Base-by-base conservation (phyloP, 2,888 invertebrate genomes). In the Petrolisthes cinctipes region DNA sequence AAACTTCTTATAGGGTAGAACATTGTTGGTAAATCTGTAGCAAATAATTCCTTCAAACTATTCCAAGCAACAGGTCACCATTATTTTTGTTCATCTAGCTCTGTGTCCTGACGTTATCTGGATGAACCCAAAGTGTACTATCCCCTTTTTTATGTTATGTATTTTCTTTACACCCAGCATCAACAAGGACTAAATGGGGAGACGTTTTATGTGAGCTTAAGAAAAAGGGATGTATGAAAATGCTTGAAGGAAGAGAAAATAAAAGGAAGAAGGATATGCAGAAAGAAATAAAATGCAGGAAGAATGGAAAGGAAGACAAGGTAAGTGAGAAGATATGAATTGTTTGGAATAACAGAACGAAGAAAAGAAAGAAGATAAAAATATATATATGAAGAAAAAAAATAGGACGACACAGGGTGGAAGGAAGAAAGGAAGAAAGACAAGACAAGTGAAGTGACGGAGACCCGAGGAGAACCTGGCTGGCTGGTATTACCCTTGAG, bases 381-480 rank as follows among this genome's bases (percentile, higher is more conserved):
- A 61, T 11, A n/a, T 17, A 73, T 7, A 73, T 73, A n/a, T 7
- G 54, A n/a, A n/a, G 3, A 51, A 51, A 76, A 7, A 76, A 3
- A 37, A 37, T 11, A 76, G 14, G 37, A 73, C 11, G 23, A 73
- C 11, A 20, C 7, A 73, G 5, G 73, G 23, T 7, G 6, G 11
- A 78, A 78, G 4, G 6, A 78, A 54, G 7, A 76, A n/a, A 76
- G 76, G 76, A 37, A 20, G 37, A 14, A 20, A 80, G 79, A 78
- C n/a, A 54, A 51, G 79, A 78, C 1, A 51, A 51, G n/a, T 9
- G 73, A 73, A 76, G 11, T 7, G 73, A 73, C 2, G 73, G 20
- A 73, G 23, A 4, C 17, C 11, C 11, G 5, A 61, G 61, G 61
- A 61, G 3, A 17, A 61, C 11, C 17, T 17, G 73, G 73, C 17